These are phyloP conservation scores for Clusia tigrina DNA, from an alignment of 2,888 invertebrate species.

Conservation along the genomic window DNA sequence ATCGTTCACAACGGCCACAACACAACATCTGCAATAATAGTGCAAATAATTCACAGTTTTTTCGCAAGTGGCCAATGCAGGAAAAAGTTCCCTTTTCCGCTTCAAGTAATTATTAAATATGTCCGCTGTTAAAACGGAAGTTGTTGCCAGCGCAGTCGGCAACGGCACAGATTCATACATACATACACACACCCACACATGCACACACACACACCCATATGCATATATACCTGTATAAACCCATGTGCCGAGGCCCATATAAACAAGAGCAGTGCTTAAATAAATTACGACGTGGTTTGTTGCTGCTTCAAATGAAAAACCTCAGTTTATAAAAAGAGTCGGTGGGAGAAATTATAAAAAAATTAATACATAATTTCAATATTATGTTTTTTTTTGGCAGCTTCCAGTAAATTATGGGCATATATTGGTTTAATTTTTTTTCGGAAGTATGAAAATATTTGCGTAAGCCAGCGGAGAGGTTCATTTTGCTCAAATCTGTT, in stretches of 20 bases:
- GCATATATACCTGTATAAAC: too few species aligned
- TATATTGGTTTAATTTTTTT: too few species aligned
- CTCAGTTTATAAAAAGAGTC: too few species aligned
- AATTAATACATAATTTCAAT: too few species aligned
- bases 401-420: too few species aligned
- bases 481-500: too few species aligned
- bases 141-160: not conserved
- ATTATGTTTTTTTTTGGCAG: too few species aligned
- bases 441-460: too few species aligned
- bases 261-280: not conserved
- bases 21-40: not conserved
- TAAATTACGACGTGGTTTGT: not conserved
- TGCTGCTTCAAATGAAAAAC: not conserved
- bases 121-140: slow-evolving; percentile 3
- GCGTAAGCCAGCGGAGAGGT: too few species aligned
- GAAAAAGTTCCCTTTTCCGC: slow-evolving; percentile 3
- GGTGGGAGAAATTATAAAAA: too few species aligned
- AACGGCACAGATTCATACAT: too few species aligned
- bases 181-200: not conserved
- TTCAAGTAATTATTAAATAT: slow-evolving; percentile 10
- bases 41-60: slow-evolving; percentile 4
- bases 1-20: not conserved
- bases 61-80: not conserved
- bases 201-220: not conserved
- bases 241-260: not conserved